phyloP scores from a whole-genome alignment of 92 coral and sea anemone species.

The Phymanthus crucifer region DNA sequence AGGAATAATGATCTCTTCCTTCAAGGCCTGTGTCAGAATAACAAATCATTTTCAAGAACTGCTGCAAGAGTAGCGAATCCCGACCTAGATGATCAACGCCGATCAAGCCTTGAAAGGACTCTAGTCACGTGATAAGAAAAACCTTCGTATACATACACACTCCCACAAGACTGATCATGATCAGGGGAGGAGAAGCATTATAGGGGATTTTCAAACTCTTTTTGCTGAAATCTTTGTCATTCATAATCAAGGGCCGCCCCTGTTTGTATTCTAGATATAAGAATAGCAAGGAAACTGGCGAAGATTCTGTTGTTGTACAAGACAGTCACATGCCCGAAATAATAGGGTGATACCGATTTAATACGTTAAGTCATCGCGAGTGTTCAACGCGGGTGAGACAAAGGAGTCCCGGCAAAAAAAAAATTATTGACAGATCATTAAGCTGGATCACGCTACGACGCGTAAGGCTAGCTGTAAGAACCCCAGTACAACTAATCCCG shows the following conservation, averaged over 20 bases:
- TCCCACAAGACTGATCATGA: not conserved
- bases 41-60: not conserved
- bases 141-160: not conserved
- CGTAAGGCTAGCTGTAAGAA: not conserved
- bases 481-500: not conserved
- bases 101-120: not conserved
- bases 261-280: not conserved
- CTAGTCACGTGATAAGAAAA: conserved; percentile 1
- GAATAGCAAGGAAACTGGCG: not conserved
- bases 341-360: not conserved
- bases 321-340: not conserved
- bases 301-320: not conserved
- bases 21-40: too few species aligned
- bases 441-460: conserved; percentile 15
- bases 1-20: not conserved
- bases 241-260: not conserved
- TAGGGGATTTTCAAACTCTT: not conserved
- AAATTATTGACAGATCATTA: not conserved
- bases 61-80: not conserved
- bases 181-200: not conserved
- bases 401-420: conserved; percentile 2
- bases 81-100: not conserved
- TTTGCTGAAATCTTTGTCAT: not conserved
- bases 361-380: conserved; percentile 4
- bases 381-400: conserved; percentile 4